Conservation (phyloP, 1,140 invertebrate genomes). For the Onthophagus taurus region DNA sequence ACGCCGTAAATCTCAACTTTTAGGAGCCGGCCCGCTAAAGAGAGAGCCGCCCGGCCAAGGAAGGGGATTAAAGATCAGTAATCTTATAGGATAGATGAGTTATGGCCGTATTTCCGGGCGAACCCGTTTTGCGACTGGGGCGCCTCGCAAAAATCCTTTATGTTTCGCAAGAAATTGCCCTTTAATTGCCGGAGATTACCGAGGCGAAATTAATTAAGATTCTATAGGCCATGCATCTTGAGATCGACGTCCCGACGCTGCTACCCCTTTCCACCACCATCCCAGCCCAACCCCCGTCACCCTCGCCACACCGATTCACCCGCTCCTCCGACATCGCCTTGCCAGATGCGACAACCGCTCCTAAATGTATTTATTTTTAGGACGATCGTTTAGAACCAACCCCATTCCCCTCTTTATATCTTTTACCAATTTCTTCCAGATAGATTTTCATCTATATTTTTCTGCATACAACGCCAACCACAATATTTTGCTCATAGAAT, state of each 20-base stretch:
- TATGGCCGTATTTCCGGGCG: slow-evolving; percentile 43
- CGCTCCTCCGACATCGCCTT: no score
- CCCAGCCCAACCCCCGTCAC: background rate
- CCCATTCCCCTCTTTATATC: no score
- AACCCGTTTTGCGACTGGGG: slow-evolving; percentile 39
- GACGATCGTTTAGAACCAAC: no score
- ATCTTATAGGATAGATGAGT: slow-evolving; percentile 58
- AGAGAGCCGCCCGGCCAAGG: slow-evolving; percentile 31
- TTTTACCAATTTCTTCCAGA: no score
- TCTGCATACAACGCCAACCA: no score
- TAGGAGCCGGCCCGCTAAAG: slow-evolving; percentile 43
- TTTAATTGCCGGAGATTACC: slow-evolving; percentile 37
- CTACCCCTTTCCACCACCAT: background rate
- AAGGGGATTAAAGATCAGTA: slow-evolving; percentile 66
- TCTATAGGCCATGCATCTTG: slow-evolving; percentile 36
- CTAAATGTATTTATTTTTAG: no score
- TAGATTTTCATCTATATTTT: no score
- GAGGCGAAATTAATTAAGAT: slow-evolving; percentile 37
- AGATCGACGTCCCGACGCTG: slow-evolving; percentile 16
- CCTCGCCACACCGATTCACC: slow-evolving; percentile 6
- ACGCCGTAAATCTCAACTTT: slow-evolving; percentile 62
- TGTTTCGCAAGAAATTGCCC: slow-evolving; percentile 37
- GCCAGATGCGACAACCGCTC: no score
- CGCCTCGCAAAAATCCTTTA: slow-evolving; percentile 36
- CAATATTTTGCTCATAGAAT: no score